Evolutionary conservation across 2,797 vertebrate species (phyloP), one percentile per base, ranked within the genome.

Genomic region (Cuniculus paca): DNA sequence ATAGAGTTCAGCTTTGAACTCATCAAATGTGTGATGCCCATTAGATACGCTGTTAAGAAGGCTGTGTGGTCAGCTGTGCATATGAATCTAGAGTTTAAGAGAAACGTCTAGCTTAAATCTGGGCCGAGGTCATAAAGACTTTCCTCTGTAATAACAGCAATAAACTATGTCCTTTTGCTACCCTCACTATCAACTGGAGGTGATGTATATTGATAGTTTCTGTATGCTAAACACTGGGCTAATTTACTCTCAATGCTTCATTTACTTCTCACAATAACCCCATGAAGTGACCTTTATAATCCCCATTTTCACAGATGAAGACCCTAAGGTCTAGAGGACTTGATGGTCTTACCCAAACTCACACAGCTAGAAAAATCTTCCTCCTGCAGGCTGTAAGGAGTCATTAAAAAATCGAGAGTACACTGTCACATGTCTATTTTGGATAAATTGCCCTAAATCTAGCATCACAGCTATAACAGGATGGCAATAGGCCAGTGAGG

Each of bases 401-500:
- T 20, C 63, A 68, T 26, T 65, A 8, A 70, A 80, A 80, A 78
- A 50, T 4, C 17, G 24, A 79, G 70, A 75, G 54, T 6, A 28
- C 52, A 17, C 42, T 12, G 39, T 70, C 39, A 48, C 83, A 19
- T 75, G 9, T 82, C 72, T 54, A 24, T n/a, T 60, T 48, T 63
- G 24, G 60, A 56, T 65, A 36, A 81, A 90, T 6, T 13, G 22
- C 42, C 36, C 22, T 9, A 26, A 78, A 87, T 52, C 42, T 4
- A 80, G 56, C 78, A 45, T 7, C 17, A 56, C 65, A 61, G 16
- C 61, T 50, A 31, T 39, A 75, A 39, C 0, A 2, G 45, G 56
- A n/a, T 24, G 24, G 56, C 1, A 4, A 0, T 11, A 81, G 42
- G 11, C 28, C 11, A 2, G 2, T 0, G 16, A 70, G 79, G 22